Base-by-base conservation (phyloP, 2,888 invertebrate genomes). In the Thymelicus lineola region DNA sequence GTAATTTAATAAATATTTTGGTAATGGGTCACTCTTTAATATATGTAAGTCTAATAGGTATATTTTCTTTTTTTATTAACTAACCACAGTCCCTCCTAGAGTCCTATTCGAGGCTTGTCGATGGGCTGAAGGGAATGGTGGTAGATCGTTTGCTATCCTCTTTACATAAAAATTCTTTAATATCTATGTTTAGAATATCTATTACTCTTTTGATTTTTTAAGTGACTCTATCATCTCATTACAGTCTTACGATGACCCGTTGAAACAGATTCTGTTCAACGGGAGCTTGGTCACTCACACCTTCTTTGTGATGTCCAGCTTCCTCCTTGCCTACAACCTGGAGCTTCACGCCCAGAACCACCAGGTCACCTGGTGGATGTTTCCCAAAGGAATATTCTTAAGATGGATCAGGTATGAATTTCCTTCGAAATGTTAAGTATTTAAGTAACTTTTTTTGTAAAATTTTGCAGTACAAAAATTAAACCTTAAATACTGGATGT, bases 231-330 rank as follows among this genome's bases (percentile, higher is more conserved):
- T 48, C 6, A 62, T 48, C 20, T 48, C 50, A 7, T 77, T 79
- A 0, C 82, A 91, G 91, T 77, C 89, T 0, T 89, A 88, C 76
- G 87, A 88, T 1, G 89, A 90, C 48, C 87, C 86, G 0, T n/a
- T 83, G 3, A 90, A 89, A 72, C 89, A 90, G 73, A 78, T 91
- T 36, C 76, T 91, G 15, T 88, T 84, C 77, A 90, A 90, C 75
- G 91, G 91, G 6, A 86, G 77, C 67, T 74, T 91, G 70, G 87
- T 91, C 70, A 87, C 83, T 10, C 85, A 86, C 68, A 89, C 89
- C 0, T 91, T 90, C 81, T 89, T 91, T 80, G 80, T 91, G 20
- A 90, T 91, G 88, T 91, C 92, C 10, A 85, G 86, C 66, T 92
- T 92, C 74, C 82, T 93, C 5, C 79, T 93, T 46, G 87, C 90